These are phyloP conservation scores for Caenorhabditis sp. DNA, from an alignment of 2,888 invertebrate genomes.

Conservation along the genomic window DNA sequence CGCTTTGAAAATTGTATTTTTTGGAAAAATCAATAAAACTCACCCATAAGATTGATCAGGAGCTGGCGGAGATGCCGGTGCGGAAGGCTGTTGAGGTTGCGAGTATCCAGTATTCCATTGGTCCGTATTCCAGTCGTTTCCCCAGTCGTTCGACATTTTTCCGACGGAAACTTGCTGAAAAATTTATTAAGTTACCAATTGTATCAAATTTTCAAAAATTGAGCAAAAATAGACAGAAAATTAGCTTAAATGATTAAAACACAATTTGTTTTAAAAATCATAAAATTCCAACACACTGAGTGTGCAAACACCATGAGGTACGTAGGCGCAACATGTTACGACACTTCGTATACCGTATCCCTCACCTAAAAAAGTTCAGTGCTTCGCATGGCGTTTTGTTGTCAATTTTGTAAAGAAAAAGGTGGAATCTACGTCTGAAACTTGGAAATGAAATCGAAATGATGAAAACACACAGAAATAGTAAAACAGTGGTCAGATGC, in stretches of 20 bases:
- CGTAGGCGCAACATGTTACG: conserved; percentile 30
- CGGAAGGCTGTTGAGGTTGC: conserved; percentile 42
- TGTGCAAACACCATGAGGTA: conserved; percentile 41
- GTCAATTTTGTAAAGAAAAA: neutral
- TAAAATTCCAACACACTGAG: conserved; percentile 55
- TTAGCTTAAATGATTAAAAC: neutral
- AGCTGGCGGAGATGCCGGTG: conserved; percentile 11
- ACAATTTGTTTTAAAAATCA: neutral
- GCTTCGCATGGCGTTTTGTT: neutral
- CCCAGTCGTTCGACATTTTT: conserved; percentile 74
- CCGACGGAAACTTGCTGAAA: conserved; percentile 8
- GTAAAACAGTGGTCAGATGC: conserved; percentile 48
- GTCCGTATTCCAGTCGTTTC: conserved; percentile 70
- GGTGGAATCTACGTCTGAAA: neutral
- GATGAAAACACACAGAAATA: conserved; percentile 14
- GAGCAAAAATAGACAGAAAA: neutral
- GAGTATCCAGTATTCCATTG: conserved; percentile 66
- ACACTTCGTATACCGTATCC: conserved; percentile 13
- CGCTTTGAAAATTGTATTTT: neutral
- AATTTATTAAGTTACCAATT: neutral
- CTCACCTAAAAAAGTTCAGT: too few species aligned
- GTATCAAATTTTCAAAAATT: too few species aligned
- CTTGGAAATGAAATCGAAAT: neutral
- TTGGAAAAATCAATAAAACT: conserved; percentile 5
- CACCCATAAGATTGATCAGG: conserved; percentile 40